Percentiles rank a stretch among this genome's conserved stretches.
Evolutionary conservation across 2,888 invertebrate genomes (phyloP).

Genomic region (Metallyticus violacea): DNA sequence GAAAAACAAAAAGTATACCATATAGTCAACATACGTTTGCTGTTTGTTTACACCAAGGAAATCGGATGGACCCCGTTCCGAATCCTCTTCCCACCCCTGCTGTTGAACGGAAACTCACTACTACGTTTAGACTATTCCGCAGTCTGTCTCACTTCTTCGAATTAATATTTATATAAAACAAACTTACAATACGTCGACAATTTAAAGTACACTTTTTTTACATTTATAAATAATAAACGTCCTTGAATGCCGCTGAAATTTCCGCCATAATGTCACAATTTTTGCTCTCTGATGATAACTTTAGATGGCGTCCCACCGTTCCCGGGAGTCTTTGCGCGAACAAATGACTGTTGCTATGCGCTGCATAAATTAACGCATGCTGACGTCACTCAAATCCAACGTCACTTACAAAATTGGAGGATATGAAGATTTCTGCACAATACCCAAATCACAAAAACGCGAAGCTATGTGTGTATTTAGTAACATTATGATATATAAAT

Average conservation of each 20-base stretch:
- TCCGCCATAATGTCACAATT: constrained; percentile 37
- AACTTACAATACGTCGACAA: constrained; percentile 17
- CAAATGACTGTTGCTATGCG: constrained; percentile 35
- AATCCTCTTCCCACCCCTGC: constrained; percentile 34
- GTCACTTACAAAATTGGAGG: not conserved
- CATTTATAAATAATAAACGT: constrained; percentile 31
- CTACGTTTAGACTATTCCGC: constrained; percentile 26
- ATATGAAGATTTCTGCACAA: not conserved
- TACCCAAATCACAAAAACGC: no score
- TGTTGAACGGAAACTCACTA: constrained; percentile 31
- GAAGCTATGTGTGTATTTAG: no score
- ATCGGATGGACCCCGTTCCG: constrained; percentile 30
- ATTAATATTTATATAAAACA: not conserved
- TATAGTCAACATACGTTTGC: constrained; percentile 28
- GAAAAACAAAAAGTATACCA: not conserved
- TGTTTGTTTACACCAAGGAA: constrained; percentile 35
- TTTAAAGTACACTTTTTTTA: constrained; percentile 21
- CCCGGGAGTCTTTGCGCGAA: constrained; percentile 35
- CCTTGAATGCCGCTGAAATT: constrained; percentile 34
- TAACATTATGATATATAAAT: no score
- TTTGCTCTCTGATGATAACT: constrained; percentile 33
- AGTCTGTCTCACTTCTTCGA: constrained; percentile 8
- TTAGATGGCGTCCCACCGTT: constrained; percentile 36
- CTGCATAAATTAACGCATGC: constrained; percentile 30
- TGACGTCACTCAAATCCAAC: constrained; percentile 30